A percentile compares a stretch with the other conserved stretches of the same genome.
Evolutionary conservation across 2,888 invertebrate species (phyloP).

Genomic region (Machimus rusticus): DNA sequence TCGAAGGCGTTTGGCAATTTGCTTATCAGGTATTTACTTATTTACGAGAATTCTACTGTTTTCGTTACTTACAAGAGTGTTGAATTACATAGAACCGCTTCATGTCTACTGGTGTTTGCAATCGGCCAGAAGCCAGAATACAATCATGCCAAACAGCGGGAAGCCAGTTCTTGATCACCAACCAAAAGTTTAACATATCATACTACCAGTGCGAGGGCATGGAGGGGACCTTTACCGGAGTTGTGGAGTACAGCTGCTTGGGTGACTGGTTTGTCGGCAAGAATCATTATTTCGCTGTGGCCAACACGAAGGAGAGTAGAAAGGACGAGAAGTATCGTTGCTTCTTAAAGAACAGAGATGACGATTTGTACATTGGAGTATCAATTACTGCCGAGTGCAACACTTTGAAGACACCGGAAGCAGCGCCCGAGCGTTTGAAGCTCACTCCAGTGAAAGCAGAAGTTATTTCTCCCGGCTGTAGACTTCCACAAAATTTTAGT

Average conservation of each 20-base stretch:
- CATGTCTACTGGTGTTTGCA: slow-evolving; percentile 91
- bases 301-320: slow-evolving; percentile 93
- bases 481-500: slow-evolving; percentile 90
- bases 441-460: slow-evolving; percentile 89
- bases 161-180: slow-evolving; percentile 93
- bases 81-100: slow-evolving; percentile 77
- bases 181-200: slow-evolving; percentile 95
- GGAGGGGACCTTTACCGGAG: slow-evolving; percentile 89
- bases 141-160: slow-evolving; percentile 95
- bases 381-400: slow-evolving; percentile 95
- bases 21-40: slow-evolving; percentile 74
- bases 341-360: slow-evolving; percentile 92
- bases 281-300: slow-evolving; percentile 93
- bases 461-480: slow-evolving; percentile 88
- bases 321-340: slow-evolving; percentile 95
- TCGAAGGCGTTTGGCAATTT: slow-evolving; percentile 97
- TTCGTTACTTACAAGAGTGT: background rate
- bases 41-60: background rate
- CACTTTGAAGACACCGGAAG: slow-evolving; percentile 89
- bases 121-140: slow-evolving; percentile 86
- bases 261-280: slow-evolving; percentile 96
- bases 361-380: slow-evolving; percentile 89
- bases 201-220: slow-evolving; percentile 90
- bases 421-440: slow-evolving; percentile 87
- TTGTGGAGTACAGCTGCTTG: slow-evolving; percentile 90